Conservation (phyloP, 2,797 vertebrate species). For the Spinibarbus caldwelli region DNA sequence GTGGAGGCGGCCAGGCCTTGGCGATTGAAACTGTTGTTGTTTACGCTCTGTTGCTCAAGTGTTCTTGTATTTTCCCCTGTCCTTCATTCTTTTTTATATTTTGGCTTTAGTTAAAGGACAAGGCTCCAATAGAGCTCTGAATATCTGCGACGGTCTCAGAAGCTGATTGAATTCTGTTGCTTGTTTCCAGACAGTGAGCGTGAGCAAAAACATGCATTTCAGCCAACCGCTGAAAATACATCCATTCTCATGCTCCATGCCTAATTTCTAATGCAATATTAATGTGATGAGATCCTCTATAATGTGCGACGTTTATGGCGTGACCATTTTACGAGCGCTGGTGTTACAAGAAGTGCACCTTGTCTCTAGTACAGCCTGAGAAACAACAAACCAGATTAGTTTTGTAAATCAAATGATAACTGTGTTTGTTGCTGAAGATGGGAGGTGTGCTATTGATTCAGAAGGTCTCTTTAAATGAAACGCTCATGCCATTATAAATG, state of each 20-base stretch:
- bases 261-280: slow-evolving; percentile 56
- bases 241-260: slow-evolving; percentile 60
- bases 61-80: slow-evolving; percentile 42
- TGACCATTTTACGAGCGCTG: slow-evolving; percentile 59
- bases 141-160: slow-evolving; percentile 64
- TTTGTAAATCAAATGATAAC: slow-evolving; percentile 64
- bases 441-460: slow-evolving; percentile 66
- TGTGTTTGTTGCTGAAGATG: slow-evolving; percentile 52
- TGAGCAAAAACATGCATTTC: slow-evolving; percentile 63
- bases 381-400: slow-evolving; percentile 68
- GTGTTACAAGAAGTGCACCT: slow-evolving; percentile 56
- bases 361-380: slow-evolving; percentile 44
- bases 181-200: slow-evolving; percentile 46
- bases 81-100: slow-evolving; percentile 54
- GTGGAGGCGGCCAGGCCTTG: slow-evolving; percentile 46
- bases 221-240: slow-evolving; percentile 44
- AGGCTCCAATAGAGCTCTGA: slow-evolving; percentile 32
- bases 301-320: slow-evolving; percentile 58
- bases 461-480: slow-evolving; percentile 60
- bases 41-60: slow-evolving; percentile 62
- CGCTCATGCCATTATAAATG: slow-evolving; percentile 63
- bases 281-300: slow-evolving; percentile 63
- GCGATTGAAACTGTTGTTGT: slow-evolving; percentile 58
- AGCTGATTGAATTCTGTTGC: slow-evolving; percentile 73
- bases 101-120: slow-evolving; percentile 58